Evolutionary conservation across 2,797 vertebrate species (phyloP).

Genomic region (Bradypus variegatus): DNA sequence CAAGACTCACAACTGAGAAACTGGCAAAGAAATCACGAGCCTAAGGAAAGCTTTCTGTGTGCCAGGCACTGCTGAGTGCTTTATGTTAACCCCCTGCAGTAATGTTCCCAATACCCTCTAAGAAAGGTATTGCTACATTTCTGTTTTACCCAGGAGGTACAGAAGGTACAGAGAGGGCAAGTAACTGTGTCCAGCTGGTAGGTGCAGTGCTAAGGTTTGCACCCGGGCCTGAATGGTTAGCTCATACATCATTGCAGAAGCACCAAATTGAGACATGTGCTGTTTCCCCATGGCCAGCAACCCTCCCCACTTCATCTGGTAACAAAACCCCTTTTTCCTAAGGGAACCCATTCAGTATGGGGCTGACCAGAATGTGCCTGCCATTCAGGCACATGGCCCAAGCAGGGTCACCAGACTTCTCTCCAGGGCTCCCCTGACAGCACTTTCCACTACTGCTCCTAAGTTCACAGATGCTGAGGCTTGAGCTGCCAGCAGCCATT

Average conservation of each 20-base stretch:
- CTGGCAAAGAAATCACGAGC: background rate
- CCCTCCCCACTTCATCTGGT: background rate
- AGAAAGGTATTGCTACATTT: background rate
- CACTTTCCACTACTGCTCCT: background rate
- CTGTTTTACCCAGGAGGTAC: background rate
- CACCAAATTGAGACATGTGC: background rate
- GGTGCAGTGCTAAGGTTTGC: background rate
- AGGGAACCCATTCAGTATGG: background rate
- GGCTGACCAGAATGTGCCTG: background rate
- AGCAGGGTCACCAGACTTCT: background rate
- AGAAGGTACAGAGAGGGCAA: background rate
- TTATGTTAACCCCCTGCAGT: background rate
- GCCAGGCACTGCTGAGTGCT: too few relatives aligned
- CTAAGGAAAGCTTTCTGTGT: background rate
- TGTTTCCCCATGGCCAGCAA: background rate
- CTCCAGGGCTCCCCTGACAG: background rate
- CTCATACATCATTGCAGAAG: background rate
- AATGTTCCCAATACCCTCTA: too few relatives aligned
- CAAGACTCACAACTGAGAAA: background rate
- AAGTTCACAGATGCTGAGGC: background rate
- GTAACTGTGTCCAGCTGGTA: background rate
- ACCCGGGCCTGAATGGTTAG: background rate
- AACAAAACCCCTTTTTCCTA: background rate
- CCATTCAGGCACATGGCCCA: background rate
- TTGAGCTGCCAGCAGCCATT: background rate